These are phyloP conservation scores for Drymonia ruficornis DNA, from an alignment of 2,888 invertebrate species.

Conservation along the genomic window DNA sequence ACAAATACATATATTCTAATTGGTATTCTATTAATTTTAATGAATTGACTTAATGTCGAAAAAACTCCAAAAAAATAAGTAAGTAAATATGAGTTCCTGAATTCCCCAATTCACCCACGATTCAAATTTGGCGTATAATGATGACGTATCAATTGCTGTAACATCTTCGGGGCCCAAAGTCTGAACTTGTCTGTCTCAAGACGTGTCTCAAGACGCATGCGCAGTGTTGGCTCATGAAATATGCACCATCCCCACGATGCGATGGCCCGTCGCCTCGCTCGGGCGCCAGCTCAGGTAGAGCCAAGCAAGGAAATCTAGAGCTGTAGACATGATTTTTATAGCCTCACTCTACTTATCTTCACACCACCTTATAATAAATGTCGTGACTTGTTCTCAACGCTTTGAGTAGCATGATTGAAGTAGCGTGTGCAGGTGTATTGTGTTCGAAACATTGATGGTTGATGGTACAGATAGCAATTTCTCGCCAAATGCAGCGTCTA, in stretches of 20 bases:
- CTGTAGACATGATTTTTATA: conserved; percentile 43
- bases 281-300: conserved; percentile 24
- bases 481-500: too few relatives aligned
- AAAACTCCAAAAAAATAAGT: too few relatives aligned
- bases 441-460: not conserved
- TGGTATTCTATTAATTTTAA: too few relatives aligned
- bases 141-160: too few relatives aligned
- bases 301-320: conserved; percentile 40
- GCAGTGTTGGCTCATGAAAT: conserved; percentile 44
- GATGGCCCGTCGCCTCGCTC: conserved; percentile 28
- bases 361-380: conserved; percentile 37
- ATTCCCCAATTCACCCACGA: too few relatives aligned
- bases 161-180: too few relatives aligned
- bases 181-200: not conserved
- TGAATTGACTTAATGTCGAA: too few relatives aligned
- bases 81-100: too few relatives aligned
- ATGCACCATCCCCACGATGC: conserved; percentile 42
- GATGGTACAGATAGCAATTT: too few relatives aligned
- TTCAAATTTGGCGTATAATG: too few relatives aligned
- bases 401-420: conserved; percentile 12
- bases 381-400: conserved; percentile 26
- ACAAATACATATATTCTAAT: too few relatives aligned
- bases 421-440: not conserved
- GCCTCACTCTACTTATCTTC: conserved; percentile 36
- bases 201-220: conserved; percentile 38